Percentiles rank a stretch among this genome's conserved stretches.
Evolutionary conservation across 2,113 vertebrate genomes (phyloP).

Genomic region (Tylochromis polylepis): DNA sequence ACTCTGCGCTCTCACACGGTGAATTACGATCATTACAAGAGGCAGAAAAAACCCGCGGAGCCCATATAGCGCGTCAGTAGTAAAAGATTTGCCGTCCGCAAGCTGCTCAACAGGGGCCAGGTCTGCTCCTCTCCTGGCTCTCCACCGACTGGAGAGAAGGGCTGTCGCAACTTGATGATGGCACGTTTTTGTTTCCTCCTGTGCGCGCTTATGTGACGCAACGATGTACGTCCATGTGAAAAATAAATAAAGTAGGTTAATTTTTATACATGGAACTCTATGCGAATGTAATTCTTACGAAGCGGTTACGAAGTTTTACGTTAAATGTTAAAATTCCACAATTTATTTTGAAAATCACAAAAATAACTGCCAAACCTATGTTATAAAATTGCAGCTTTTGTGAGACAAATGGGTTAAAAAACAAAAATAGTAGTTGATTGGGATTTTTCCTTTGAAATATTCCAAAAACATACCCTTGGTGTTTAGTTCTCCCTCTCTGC

Average conservation of each 20-base stretch:
- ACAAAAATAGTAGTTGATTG: not conserved
- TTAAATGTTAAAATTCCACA: not conserved
- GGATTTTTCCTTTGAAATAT: not conserved
- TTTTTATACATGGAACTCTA: not conserved
- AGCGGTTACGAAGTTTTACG: not conserved
- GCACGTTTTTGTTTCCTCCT: constrained; percentile 4
- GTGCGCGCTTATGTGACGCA: constrained; percentile 41
- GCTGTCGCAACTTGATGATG: constrained; percentile 61
- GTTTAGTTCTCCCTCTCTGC: not conserved
- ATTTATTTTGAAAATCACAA: not conserved
- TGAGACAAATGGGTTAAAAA: not conserved
- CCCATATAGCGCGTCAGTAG: not conserved
- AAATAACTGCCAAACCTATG: too few species aligned
- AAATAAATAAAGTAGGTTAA: not conserved
- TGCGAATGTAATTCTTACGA: not conserved
- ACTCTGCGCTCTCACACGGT: not conserved
- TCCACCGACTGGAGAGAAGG: constrained; percentile 55
- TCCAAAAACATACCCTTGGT: not conserved
- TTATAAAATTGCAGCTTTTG: too few species aligned
- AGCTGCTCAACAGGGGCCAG: constrained; percentile 31
- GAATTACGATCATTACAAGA: not conserved
- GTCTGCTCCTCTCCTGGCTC: constrained; percentile 40
- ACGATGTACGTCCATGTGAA: not conserved
- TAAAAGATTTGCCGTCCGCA: constrained; percentile 5
- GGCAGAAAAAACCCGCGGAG: constrained; percentile 1